Percentiles rank a stretch among this genome's conserved stretches.
phyloP scores from a whole-genome alignment of 2,113 vertebrate species.

The Phycodurus eques region DNA sequence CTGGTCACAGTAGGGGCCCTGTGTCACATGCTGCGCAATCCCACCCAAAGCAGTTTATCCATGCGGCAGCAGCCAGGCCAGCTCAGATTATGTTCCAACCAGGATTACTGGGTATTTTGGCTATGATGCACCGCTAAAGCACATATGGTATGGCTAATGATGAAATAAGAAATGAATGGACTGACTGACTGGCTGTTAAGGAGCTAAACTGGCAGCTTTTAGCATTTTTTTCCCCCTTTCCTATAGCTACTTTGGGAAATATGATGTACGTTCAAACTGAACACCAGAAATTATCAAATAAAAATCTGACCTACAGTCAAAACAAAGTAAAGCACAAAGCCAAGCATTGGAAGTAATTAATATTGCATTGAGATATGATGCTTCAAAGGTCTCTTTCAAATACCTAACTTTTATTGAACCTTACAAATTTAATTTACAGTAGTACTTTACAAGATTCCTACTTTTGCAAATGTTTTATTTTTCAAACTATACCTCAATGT shows the following conservation, averaged over 20 bases:
- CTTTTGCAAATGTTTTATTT: neutral
- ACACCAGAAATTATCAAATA: neutral
- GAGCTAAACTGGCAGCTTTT: constrained; percentile 25
- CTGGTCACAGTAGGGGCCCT: constrained; percentile 22
- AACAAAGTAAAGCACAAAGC: neutral
- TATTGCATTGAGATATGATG: neutral
- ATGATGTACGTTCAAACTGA: neutral
- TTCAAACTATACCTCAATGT: neutral
- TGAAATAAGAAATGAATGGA: constrained; percentile 39
- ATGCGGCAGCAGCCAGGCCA: constrained; percentile 37
- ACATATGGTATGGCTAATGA: constrained; percentile 67
- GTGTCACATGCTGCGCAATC: constrained; percentile 66
- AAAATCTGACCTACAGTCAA: neutral
- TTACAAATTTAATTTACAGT: too few relatives aligned
- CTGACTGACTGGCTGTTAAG: constrained; percentile 34
- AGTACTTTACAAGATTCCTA: too few relatives aligned
- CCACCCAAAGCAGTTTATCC: constrained; percentile 63
- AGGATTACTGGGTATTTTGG: constrained; percentile 59
- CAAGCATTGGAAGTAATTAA: neutral
- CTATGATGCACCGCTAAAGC: constrained; percentile 56
- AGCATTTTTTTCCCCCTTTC: neutral
- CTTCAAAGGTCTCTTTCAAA: too few relatives aligned
- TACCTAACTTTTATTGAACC: neutral
- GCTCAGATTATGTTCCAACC: constrained; percentile 60
- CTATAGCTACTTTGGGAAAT: neutral